These are phyloP conservation scores for Venturia canescens DNA, from an alignment of 1,140 invertebrate species.

Conservation along the genomic window DNA sequence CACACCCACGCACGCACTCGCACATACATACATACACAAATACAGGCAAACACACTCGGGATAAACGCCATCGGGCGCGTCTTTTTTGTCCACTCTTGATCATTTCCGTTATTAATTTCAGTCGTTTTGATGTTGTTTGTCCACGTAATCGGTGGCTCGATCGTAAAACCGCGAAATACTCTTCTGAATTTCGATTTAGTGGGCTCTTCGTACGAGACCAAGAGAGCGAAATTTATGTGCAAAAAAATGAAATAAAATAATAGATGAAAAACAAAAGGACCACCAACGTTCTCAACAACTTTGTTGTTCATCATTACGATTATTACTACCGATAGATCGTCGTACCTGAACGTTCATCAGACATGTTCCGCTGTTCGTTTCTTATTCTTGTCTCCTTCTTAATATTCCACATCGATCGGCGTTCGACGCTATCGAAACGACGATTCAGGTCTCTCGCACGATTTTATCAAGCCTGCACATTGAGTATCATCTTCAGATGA, in stretches of 20 bases:
- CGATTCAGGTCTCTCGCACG: not conserved
- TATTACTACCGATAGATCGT: slow-evolving; percentile 18
- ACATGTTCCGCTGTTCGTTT: not conserved
- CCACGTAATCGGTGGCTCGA: slow-evolving; percentile 8
- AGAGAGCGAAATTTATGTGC: not conserved
- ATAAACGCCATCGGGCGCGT: not conserved
- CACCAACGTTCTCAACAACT: not conserved
- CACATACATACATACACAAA: not conserved
- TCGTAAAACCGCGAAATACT: not conserved
- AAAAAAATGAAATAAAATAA: not conserved
- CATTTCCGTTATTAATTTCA: not conserved
- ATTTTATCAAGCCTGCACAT: slow-evolving; percentile 77
- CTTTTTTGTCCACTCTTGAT: not conserved
- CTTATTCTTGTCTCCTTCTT: not conserved
- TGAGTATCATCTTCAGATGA: slow-evolving; percentile 79
- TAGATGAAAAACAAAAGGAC: not conserved
- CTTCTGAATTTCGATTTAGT: not conserved
- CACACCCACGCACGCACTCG: not conserved
- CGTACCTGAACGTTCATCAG: slow-evolving; percentile 6
- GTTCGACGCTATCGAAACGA: slow-evolving; percentile 21
- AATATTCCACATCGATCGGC: too few relatives aligned
- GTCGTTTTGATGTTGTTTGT: slow-evolving; percentile 13
- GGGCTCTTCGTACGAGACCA: not conserved
- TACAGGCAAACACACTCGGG: too few relatives aligned
- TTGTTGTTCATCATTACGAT: not conserved